Conservation (phyloP, 2,797 vertebrate species). For the Anniella stebbinsi region DNA sequence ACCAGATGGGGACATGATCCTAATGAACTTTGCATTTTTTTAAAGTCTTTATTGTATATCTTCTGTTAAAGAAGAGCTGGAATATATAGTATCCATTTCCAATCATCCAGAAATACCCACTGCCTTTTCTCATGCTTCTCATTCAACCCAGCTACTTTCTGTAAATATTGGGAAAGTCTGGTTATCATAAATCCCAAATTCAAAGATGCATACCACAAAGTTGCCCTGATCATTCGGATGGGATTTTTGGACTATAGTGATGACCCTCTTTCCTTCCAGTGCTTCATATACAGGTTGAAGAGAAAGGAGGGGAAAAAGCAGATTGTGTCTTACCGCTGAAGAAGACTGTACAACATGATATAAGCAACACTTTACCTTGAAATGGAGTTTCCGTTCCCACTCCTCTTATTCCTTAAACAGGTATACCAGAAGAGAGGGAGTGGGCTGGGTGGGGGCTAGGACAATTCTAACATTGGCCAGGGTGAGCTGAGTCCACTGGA, state of each 20-base stretch:
- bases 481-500: not conserved
- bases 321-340: not conserved
- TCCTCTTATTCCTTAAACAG: not conserved
- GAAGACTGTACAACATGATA: not conserved
- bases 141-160: not conserved
- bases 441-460: not conserved
- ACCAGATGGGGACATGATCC: not conserved
- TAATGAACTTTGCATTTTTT: not conserved
- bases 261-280: not conserved
- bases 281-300: not conserved
- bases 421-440: not conserved
- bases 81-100: not conserved
- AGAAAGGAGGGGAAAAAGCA: not conserved
- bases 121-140: not conserved
- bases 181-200: not conserved
- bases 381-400: not conserved
- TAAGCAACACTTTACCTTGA: not conserved
- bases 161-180: not conserved
- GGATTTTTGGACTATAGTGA: not conserved
- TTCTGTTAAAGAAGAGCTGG: not conserved
- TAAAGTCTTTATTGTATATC: not conserved
- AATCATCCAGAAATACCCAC: not conserved
- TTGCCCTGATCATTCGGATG: not conserved
- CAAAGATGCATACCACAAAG: not conserved
- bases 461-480: not conserved